These are phyloP conservation scores for Drosophila bocqueti DNA, from an alignment of 1,140 invertebrate species.

Conservation along the genomic window DNA sequence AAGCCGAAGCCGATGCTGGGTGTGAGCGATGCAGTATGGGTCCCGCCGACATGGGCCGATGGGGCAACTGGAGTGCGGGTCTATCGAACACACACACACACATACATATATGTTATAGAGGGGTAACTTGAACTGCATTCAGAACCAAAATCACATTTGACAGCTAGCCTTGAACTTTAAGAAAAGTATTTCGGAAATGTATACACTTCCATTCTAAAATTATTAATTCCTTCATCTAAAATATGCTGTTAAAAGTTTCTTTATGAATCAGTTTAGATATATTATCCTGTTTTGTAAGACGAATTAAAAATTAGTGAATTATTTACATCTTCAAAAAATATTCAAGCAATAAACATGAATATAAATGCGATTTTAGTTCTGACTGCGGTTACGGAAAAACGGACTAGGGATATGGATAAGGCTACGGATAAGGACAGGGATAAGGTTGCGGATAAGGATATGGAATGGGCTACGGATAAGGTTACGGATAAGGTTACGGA, in stretches of 20 bases:
- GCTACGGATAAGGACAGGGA: neutral
- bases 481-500: no score
- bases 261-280: neutral
- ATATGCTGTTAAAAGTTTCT: neutral
- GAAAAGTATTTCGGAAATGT: no score
- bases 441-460: no score
- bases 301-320: no score
- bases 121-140: constrained; percentile 35
- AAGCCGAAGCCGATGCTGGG: constrained; percentile 47
- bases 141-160: neutral
- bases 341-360: neutral
- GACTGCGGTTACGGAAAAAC: neutral
- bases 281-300: neutral
- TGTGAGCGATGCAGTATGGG: constrained; percentile 83
- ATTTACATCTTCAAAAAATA: no score
- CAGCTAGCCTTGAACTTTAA: neutral
- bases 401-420: neutral
- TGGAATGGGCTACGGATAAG: no score
- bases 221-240: no score
- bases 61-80: constrained; percentile 80
- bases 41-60: constrained; percentile 84
- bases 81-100: constrained; percentile 62
- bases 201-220: no score
- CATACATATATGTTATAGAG: constrained; percentile 25
- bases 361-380: neutral